Conservation (phyloP, 2,888 invertebrate genomes). For the Drosophila monieri region DNA sequence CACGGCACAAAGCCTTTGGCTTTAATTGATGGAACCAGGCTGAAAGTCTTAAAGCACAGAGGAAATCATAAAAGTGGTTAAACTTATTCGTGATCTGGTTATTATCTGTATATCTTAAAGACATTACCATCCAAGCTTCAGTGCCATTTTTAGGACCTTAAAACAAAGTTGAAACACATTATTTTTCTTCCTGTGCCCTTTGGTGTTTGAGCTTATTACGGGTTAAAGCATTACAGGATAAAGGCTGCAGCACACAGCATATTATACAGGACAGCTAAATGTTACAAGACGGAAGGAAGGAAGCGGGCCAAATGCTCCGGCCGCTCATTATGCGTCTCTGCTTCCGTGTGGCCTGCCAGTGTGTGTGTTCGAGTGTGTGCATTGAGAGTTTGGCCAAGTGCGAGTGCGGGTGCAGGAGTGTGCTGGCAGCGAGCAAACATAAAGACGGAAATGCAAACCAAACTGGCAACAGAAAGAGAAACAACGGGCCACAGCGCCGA, state of each 20-base stretch:
- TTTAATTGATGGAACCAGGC: slow-evolving; percentile 50
- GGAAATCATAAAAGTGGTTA: not conserved
- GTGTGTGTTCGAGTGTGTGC: slow-evolving; percentile 13
- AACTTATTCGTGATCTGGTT: not conserved
- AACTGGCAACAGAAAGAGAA: slow-evolving; percentile 57
- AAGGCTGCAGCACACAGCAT: slow-evolving; percentile 46
- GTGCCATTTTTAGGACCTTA: too few relatives aligned
- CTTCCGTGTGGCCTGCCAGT: slow-evolving; percentile 13
- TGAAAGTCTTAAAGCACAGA: slow-evolving; percentile 17
- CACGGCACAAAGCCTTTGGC: slow-evolving; percentile 54
- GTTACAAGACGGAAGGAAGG: slow-evolving; percentile 56
- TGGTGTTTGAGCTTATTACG: not conserved
- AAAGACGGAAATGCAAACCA: slow-evolving; percentile 70
- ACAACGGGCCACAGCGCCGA: slow-evolving; percentile 35
- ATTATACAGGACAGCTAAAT: slow-evolving; percentile 37
- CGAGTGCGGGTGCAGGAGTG: not conserved
- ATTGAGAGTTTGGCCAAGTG: not conserved
- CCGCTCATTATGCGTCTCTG: slow-evolving; percentile 54
- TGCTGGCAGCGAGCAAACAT: slow-evolving; percentile 54
- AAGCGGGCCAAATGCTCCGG: slow-evolving; percentile 63
- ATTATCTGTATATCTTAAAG: not conserved
- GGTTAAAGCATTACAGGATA: slow-evolving; percentile 43
- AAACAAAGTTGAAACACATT: not conserved
- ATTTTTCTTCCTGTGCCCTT: slow-evolving; percentile 1
- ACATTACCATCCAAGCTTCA: too few relatives aligned